Percentiles rank a stretch among this genome's conserved stretches.
Evolutionary conservation across 2,113 vertebrate genomes (phyloP).

Genomic region (Uropsilus gracilis): DNA sequence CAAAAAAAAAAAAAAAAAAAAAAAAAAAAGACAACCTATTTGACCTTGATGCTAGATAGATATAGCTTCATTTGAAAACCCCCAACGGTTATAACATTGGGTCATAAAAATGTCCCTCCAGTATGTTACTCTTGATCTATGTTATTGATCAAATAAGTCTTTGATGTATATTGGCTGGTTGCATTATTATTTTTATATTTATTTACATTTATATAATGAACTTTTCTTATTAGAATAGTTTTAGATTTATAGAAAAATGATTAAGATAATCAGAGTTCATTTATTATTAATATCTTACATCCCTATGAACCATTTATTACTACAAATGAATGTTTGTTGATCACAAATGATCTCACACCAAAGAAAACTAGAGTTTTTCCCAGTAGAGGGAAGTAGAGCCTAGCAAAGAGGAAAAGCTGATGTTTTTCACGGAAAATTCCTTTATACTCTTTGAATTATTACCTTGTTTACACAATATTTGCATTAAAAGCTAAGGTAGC

Average conservation of each 20-base stretch:
- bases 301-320: background rate
- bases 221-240: background rate
- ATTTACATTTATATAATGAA: background rate
- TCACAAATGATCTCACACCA: background rate
- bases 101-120: background rate
- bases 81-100: background rate
- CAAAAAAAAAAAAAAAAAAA: no score
- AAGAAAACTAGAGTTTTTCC: background rate
- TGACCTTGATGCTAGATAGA: background rate
- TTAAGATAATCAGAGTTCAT: background rate
- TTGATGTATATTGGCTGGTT: no score
- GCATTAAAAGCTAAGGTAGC: constrained; percentile 12
- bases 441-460: constrained; percentile 12
- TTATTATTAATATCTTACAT: background rate
- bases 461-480: background rate
- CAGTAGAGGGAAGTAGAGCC: background rate
- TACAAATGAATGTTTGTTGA: background rate
- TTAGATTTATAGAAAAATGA: constrained; percentile 22
- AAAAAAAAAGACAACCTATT: background rate
- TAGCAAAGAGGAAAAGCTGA: background rate
- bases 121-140: background rate
- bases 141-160: background rate
- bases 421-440: background rate
- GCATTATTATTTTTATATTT: background rate
- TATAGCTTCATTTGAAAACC: background rate